Conservation (phyloP, 2,797 vertebrate genomes). For the Lemur catta region DNA sequence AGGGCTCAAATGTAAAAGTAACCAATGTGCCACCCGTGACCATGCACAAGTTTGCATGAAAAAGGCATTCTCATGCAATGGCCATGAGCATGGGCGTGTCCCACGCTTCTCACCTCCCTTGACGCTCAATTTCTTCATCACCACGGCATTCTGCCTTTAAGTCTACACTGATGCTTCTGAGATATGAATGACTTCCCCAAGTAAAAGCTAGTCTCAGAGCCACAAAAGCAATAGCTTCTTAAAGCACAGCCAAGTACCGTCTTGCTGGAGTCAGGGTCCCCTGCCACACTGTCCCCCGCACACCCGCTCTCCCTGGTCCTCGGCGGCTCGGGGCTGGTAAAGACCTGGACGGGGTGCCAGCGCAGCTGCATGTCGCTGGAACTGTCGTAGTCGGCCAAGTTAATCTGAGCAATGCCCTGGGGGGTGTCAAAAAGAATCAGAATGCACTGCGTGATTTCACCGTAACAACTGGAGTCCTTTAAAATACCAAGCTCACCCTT, state of each 20-base stretch:
- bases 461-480: not conserved
- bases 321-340: slow-evolving; percentile 85
- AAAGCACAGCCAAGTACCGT: slow-evolving; percentile 39
- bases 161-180: not conserved
- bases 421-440: not conserved
- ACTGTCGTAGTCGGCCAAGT: slow-evolving; percentile 88
- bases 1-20: not conserved
- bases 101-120: not conserved
- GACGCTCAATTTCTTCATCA: not conserved
- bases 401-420: slow-evolving; percentile 94
- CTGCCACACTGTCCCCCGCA: slow-evolving; percentile 67
- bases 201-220: not conserved
- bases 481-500: not conserved
- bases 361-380: slow-evolving; percentile 92
- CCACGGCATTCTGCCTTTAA: not conserved
- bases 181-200: not conserved
- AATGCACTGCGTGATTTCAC: not conserved
- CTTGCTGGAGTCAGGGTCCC: slow-evolving; percentile 70
- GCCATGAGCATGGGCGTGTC: not conserved
- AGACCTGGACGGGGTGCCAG: slow-evolving; percentile 92
- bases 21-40: accelerated
- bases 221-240: not conserved
- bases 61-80: not conserved
- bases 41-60: not conserved
- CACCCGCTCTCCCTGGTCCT: slow-evolving; percentile 80